Conservation (phyloP, 2,797 vertebrate species). For the Mallotus villosus region DNA sequence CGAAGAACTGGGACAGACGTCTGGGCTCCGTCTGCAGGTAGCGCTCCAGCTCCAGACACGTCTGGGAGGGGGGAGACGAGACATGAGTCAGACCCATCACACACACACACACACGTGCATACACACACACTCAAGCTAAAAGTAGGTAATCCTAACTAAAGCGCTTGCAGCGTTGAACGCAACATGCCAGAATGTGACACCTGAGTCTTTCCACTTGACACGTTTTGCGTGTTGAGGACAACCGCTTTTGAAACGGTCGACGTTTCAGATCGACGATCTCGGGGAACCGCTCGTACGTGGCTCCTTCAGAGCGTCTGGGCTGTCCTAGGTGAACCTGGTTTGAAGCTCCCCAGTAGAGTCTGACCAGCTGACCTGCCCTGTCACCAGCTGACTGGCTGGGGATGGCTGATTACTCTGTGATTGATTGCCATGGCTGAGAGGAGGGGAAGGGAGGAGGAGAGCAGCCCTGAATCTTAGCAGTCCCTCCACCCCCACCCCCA, state of each 20-base stretch:
- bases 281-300: no score
- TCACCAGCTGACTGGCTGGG: constrained; percentile 25
- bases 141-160: background rate
- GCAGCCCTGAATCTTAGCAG: constrained; percentile 39
- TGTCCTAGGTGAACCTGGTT: no score
- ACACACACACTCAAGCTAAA: background rate
- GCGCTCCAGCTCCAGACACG: constrained; percentile 94
- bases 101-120: background rate
- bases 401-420: constrained; percentile 71
- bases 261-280: no score
- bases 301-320: no score
- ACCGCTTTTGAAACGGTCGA: no score
- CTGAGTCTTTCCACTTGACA: no score
- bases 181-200: background rate
- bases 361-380: no score
- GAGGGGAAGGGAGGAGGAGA: constrained; percentile 28
- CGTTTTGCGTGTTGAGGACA: no score
- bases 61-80: constrained; percentile 70
- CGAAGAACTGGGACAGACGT: constrained; percentile 90
- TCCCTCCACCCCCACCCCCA: background rate
- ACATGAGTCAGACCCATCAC: constrained; percentile 3
- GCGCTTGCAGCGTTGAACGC: background rate
- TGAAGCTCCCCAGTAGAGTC: no score
- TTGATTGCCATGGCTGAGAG: constrained; percentile 59
- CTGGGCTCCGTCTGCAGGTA: constrained; percentile 98